Base-by-base conservation (phyloP, 2,797 vertebrate genomes). In the Sebastiscus albofasciatus region DNA sequence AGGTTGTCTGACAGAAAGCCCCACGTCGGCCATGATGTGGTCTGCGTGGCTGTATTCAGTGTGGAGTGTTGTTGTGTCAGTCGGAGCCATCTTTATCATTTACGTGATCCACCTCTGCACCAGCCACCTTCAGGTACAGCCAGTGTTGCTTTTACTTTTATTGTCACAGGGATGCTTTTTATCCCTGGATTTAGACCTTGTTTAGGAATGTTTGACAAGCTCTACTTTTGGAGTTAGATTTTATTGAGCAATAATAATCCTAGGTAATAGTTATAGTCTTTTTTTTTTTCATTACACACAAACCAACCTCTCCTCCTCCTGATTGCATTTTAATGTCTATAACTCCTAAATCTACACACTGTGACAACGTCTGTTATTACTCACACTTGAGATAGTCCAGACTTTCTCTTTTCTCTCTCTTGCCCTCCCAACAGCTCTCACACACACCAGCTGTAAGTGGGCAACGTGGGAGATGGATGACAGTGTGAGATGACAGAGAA, bases 101-200 rank as follows among this genome's bases (percentile, higher is more conserved):
- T 66, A 86, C 56, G 11, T 88, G 72, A 81, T 94, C 88, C 84
- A 87, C 68, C 77, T 83, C 61, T 29, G 72, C 81, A 84, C 67
- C 83, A 86, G 75, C 77, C 78, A 49, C 31, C 80, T 12, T 39
- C 88, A 93, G 93, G 93, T 94, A 94, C 56, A n/a, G 64, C 79
- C 60, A 27, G 34, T 4, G 52, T 36, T 9, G 10, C 67, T 56
- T 62, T 29, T 36, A 60, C 49, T 18, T 18, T 31, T n/a, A 22
- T 68, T 24, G 20, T 34, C 33, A 31, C 64, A 39, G 42, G 42
- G 56, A 61, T 26, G 66, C 64, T 80, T 56, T 66, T 79, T 18
- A 39, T n/a, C 61, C 20, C 67, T 66, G 12, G 79, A 89, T 87
- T 42, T 78, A 89, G 59, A 72, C 58, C 22, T 74, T 85, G 77